Base-by-base conservation (phyloP, 2,113 vertebrate genomes). In the Chionis minor region DNA sequence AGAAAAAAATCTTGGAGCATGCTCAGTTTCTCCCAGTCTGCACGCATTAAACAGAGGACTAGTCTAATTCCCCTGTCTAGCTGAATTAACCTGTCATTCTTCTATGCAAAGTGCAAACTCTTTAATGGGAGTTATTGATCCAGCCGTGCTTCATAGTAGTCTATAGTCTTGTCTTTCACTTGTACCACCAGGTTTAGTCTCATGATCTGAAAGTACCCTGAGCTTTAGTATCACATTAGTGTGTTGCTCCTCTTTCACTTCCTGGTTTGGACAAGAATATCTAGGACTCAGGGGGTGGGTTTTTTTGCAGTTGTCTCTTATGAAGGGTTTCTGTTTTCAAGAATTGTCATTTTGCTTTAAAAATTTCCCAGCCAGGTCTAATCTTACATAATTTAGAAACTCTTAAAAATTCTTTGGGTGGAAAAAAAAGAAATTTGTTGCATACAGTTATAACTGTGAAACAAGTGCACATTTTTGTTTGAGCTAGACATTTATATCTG, bases 251-350 rank as follows among this genome's bases (percentile, higher is more conserved):
- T 42, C 33, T 87, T 82, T 74, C 6, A 54, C 17, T 26, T 33
- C 12, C 16, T 54, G 10, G 4, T 79, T 69, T 74, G 28, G 23
- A 30, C 12, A 74, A 62, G 23, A 63, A 26, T 42, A 42, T 56
- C 51, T 79, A 44, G 20, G 14, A 58, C 13, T 20, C 20, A 47
- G 4, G 2, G 3, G 12, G 0, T 4, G 15, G 44, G 0, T 35
- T 63, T 61, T 35, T 77, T 58, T 54, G 44, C 44, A 44, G 2
- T 77, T 5, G 61, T 78, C 56, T 47, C 35, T 78, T 65, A 14
- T 42, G 10, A 87, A 65, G 10, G 52, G 5, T 52, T 73, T 63
- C 6, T 55, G 4, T 78, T 87, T 94, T 52, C 30, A 61, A 74
- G 28, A 66, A 13, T 16, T 55, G 12, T 47, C 5, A 44, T 65